Conservation (phyloP, 2,797 vertebrate genomes). For the Typhlichthys eigenmanni region DNA sequence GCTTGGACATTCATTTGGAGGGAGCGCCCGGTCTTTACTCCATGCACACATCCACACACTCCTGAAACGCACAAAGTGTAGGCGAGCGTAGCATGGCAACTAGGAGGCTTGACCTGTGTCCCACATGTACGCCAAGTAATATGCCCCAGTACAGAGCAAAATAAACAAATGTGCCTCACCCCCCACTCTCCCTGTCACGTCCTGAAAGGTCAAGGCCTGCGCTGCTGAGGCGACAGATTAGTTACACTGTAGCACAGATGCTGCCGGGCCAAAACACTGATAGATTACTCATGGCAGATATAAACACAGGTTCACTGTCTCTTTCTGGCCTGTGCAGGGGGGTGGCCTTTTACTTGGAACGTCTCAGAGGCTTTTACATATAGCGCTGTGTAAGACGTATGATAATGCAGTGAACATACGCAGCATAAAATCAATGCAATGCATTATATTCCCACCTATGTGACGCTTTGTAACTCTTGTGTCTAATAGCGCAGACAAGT, state of each 20-base stretch:
- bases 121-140: constrained; percentile 2
- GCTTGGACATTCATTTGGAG: constrained; percentile 67
- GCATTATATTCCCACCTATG: background rate
- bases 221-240: constrained; percentile 54
- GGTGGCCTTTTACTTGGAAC: background rate
- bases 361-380: background rate
- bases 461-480: constrained; percentile 19
- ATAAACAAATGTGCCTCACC: constrained; percentile 31
- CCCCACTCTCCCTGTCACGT: constrained; percentile 46
- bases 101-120: constrained; percentile 4
- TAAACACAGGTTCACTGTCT: constrained; percentile 33
- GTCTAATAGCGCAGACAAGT: constrained; percentile 30
- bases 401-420: background rate
- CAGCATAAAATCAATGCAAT: constrained; percentile 8
- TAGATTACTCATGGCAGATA: constrained; percentile 49
- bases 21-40: constrained; percentile 47
- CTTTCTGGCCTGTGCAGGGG: constrained; percentile 1
- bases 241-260: constrained; percentile 44
- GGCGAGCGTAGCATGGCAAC: constrained; percentile 43
- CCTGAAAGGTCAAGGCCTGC: constrained; percentile 50
- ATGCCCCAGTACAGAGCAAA: constrained; percentile 37
- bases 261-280: constrained; percentile 44
- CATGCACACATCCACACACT: constrained; percentile 27
- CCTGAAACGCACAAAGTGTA: constrained; percentile 2
- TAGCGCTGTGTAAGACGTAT: background rate